phyloP scores from a whole-genome alignment of 2,797 vertebrate species.

The Corythornis leucogaster region DNA sequence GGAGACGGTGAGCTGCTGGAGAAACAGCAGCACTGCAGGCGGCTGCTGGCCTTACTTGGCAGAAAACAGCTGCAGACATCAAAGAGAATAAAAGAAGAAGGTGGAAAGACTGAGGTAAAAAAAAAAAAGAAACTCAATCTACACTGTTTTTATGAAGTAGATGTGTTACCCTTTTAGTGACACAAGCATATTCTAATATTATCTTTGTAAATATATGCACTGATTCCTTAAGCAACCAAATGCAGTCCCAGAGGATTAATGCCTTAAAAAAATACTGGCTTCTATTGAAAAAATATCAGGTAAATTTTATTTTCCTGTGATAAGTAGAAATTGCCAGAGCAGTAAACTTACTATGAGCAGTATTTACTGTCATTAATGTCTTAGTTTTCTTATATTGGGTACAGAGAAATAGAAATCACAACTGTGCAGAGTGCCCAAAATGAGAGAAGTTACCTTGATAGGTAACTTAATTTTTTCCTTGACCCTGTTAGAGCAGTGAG shows the following conservation, averaged over 20 bases:
- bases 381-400: background rate
- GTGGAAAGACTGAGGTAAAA: background rate
- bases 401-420: background rate
- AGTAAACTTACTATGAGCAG: background rate
- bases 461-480: background rate
- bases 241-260: background rate
- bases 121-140: background rate
- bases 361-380: background rate
- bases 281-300: background rate
- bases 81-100: background rate
- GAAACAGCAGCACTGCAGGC: background rate
- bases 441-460: background rate
- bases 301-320: background rate
- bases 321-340: background rate
- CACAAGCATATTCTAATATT: background rate
- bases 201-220: background rate
- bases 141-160: background rate
- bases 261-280: background rate
- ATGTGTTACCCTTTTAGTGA: background rate
- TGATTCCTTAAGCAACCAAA: background rate
- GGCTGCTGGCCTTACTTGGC: background rate
- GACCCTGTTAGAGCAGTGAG: background rate
- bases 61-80: constrained; percentile 1
- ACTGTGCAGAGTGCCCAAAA: background rate
- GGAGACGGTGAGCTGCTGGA: background rate